phyloP scores from a whole-genome alignment of 2,113 vertebrate species.

The Sinocyclocheilus maitianheensis region DNA sequence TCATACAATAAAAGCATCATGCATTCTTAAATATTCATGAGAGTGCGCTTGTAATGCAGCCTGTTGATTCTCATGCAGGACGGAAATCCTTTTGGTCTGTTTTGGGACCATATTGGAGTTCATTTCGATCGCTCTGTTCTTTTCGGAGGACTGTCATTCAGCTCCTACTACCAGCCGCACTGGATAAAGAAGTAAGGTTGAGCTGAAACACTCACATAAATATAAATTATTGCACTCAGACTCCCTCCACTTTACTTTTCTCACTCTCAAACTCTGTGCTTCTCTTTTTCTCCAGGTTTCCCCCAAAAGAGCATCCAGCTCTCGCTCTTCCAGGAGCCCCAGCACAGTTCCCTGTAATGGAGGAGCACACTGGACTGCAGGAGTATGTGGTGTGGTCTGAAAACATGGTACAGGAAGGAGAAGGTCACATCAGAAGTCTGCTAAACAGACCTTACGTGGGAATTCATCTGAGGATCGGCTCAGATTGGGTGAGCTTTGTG shows the following conservation, averaged over 20 bases:
- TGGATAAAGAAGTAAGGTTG: conserved; percentile 87
- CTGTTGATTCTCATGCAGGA: conserved; percentile 77
- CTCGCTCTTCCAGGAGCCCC: conserved; percentile 91
- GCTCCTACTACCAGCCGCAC: conserved; percentile 80
- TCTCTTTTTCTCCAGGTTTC: conserved; percentile 75
- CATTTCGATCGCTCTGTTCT: conserved; percentile 88
- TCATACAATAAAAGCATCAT: not conserved
- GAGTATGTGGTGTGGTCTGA: conserved; percentile 89
- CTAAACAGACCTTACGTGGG: conserved; percentile 86
- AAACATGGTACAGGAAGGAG: conserved; percentile 78
- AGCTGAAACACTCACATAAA: not conserved
- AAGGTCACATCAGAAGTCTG: conserved; percentile 75
- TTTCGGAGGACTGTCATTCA: conserved; percentile 88
- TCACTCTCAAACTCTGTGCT: not conserved
- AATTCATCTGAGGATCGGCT: conserved; percentile 91
- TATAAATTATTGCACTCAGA: not conserved
- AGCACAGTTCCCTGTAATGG: conserved; percentile 89
- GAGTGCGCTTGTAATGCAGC: not conserved
- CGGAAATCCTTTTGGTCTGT: conserved; percentile 94
- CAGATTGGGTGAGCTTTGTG: conserved; percentile 84
- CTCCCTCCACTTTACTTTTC: not conserved
- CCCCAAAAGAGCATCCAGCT: conserved; percentile 86
- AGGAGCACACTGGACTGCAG: conserved; percentile 87
- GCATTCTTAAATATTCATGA: not conserved
- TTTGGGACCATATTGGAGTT: conserved; percentile 93